phyloP scores from a whole-genome alignment of 2,888 invertebrate species.

The Magallana nippona region DNA sequence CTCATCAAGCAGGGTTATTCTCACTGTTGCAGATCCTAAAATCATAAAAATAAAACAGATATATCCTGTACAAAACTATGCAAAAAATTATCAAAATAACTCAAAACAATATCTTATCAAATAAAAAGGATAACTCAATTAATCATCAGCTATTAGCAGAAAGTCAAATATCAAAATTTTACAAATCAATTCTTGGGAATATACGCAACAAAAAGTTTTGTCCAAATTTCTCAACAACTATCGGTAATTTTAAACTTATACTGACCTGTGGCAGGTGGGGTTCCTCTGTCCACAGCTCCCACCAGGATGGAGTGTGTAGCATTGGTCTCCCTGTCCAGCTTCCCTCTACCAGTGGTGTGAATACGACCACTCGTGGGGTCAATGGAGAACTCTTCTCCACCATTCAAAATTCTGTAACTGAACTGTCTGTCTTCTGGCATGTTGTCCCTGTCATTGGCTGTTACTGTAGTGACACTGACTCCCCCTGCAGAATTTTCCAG shows the following conservation, averaged over 20 bases:
- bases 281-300: conserved; percentile 72
- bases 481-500: conserved; percentile 92
- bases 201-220: background rate
- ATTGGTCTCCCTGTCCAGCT: conserved; percentile 71
- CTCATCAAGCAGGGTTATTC: conserved; percentile 90
- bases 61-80: background rate
- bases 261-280: conserved; percentile 73
- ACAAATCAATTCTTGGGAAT: too few relatives aligned
- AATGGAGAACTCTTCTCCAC: conserved; percentile 66
- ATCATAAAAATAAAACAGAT: conserved; percentile 41
- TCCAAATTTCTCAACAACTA: background rate
- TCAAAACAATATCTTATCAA: background rate
- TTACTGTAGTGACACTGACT: conserved; percentile 90
- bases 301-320: conserved; percentile 70
- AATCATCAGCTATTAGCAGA: background rate
- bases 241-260: background rate
- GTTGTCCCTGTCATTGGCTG: conserved; percentile 83
- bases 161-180: too few relatives aligned
- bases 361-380: conserved; percentile 66
- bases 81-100: background rate
- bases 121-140: background rate
- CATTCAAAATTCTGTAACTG: conserved; percentile 68
- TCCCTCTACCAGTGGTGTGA: conserved; percentile 62
- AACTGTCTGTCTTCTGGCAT: conserved; percentile 68
- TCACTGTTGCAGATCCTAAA: conserved; percentile 89